Percentiles rank a stretch among this genome's conserved stretches.
phyloP scores from a whole-genome alignment of 2,113 vertebrate species.

The Tetrax tetrax region DNA sequence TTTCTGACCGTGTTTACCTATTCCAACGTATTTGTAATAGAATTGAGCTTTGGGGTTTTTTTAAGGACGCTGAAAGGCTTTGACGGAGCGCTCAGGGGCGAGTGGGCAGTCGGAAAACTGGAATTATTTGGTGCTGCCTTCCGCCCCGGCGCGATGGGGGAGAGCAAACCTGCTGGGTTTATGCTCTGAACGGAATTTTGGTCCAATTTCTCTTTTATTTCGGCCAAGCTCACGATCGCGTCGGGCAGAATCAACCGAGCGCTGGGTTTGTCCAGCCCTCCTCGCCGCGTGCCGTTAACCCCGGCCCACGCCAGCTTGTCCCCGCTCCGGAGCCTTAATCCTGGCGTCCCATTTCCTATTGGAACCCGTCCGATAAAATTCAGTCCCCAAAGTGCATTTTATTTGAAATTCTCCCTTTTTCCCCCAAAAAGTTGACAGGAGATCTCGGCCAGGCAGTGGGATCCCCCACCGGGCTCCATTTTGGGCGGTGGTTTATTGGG shows the following conservation, averaged over 20 bases:
- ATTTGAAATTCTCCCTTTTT: not conserved
- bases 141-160: too few species aligned
- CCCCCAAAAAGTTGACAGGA: not conserved
- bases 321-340: not conserved
- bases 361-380: fast-evolving
- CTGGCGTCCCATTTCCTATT: fast-evolving
- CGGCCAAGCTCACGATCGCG: fast-evolving
- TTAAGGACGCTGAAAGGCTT: not conserved
- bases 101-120: fast-evolving
- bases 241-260: not conserved
- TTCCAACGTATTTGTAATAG: not conserved
- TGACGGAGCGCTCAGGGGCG: not conserved
- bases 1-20: fast-evolving
- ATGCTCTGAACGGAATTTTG: not conserved
- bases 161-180: not conserved
- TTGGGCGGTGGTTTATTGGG: not conserved
- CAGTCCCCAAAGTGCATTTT: fast-evolving
- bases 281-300: fast-evolving
- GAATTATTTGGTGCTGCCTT: not conserved
- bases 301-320: not conserved
- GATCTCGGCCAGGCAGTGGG: not conserved
- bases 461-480: not conserved
- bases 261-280: too few species aligned
- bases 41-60: too few species aligned
- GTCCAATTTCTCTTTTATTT: not conserved